These are phyloP conservation scores for Meriones unguiculatus DNA, from an alignment of 2,113 vertebrate species.

Conservation along the genomic window DNA sequence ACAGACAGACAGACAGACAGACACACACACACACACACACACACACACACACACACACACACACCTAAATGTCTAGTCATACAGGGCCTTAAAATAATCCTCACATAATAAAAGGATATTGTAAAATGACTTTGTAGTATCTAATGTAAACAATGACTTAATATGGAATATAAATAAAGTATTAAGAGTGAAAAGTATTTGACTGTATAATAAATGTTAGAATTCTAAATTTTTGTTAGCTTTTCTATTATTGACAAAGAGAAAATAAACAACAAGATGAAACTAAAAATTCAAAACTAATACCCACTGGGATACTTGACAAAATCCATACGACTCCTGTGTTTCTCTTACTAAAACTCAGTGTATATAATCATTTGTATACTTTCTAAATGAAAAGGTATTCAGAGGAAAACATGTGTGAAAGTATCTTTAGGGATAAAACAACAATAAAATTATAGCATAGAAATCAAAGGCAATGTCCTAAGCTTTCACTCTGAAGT, in stretches of 20 bases:
- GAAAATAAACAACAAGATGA: not conserved
- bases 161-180: not conserved
- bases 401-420: slow-evolving; percentile 7
- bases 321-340: not conserved
- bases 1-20: too few relatives aligned
- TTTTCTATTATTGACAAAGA: not conserved
- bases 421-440: slow-evolving; percentile 13
- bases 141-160: not conserved
- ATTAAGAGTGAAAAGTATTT: not conserved
- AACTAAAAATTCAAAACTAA: not conserved
- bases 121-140: not conserved
- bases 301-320: not conserved
- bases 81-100: not conserved
- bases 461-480: slow-evolving; percentile 64
- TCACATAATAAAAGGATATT: not conserved
- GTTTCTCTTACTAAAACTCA: slow-evolving; percentile 21
- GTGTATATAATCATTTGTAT: not conserved
- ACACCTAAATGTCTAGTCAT: not conserved
- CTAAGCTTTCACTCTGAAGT: slow-evolving; percentile 76
- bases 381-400: slow-evolving; percentile 1
- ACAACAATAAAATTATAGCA: slow-evolving; percentile 44
- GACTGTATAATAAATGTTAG: not conserved
- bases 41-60: too few relatives aligned
- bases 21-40: too few relatives aligned
- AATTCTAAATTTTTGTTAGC: not conserved